Evolutionary conservation across 2,113 vertebrate genomes (phyloP), one percentile per base, ranked within the genome.

Genomic region (Laticauda colubrina): DNA sequence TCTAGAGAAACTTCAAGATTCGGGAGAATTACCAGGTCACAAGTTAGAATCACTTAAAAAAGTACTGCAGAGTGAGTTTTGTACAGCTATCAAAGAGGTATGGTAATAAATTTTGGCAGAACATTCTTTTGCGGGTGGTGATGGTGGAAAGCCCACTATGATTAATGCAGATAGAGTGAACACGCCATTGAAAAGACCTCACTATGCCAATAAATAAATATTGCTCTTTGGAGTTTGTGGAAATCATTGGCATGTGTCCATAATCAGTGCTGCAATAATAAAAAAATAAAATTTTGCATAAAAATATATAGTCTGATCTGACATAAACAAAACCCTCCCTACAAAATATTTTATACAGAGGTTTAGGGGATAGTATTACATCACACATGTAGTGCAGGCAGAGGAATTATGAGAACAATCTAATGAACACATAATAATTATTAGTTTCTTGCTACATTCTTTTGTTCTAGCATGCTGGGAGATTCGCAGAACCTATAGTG

Each of bases 51-150:
- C 99, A 18, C 98, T 99, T 96, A 99, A 99, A 98, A 99, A 99
- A 96, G 99, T 99, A 85, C 98, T 99, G 94, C 99, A 99, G 98
- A 99, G 99, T 96, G 99, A 99, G 97, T 99, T 99, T 98, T 99
- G 99, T 97, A 99, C 99, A 57, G 99, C 99, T 96, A 99, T 99
- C 96, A 98, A 99, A 98, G 99, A 99, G 99, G 99, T 99, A 98
- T 96, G 98, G 97, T 94, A 94, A 87, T 54, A 88, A 94, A n/a
- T 94, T 94, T 89, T 95, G 91, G 51, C 95, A 94, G 51, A 81
- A 81, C 34, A 81, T 81, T 43, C 7, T 91, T 94, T 94, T 88
- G 24, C 93, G 51, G 43, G 87, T 34, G 8, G 48, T 9, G 24
- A 15, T 34, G n/a, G 81, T 91, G 23, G 3, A 48, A 34, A 0